A percentile compares a stretch with the other conserved stretches of the same genome.
Conservation (phyloP, 2,888 invertebrate genomes). For the Timandra comae region DNA sequence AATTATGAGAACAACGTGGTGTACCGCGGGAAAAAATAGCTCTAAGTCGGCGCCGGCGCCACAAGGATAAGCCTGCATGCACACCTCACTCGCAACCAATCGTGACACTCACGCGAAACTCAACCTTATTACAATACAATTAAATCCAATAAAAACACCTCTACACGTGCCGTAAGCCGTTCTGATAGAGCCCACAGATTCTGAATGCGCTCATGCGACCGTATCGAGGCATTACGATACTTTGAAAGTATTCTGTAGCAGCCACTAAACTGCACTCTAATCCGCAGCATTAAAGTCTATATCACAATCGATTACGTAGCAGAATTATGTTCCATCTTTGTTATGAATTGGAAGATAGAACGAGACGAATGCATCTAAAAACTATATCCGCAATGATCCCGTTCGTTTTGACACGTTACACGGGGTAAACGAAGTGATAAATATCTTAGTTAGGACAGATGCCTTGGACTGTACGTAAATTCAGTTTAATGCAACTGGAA, state of each 20-base stretch:
- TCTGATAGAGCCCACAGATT: conserved; percentile 31
- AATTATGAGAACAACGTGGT: conserved; percentile 61
- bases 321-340: conserved; percentile 37
- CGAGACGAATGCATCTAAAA: conserved; percentile 44
- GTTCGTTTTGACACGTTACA: conserved; percentile 65
- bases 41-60: conserved; percentile 73
- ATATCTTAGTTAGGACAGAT: conserved; percentile 57
- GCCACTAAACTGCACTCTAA: conserved; percentile 54
- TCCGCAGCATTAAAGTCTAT: conserved; percentile 43
- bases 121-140: conserved; percentile 26
- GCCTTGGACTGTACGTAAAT: conserved; percentile 38
- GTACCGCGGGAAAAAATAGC: conserved; percentile 67
- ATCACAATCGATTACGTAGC: conserved; percentile 33
- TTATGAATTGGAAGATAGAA: conserved; percentile 37
- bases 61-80: conserved; percentile 62
- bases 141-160: conserved; percentile 28
- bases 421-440: conserved; percentile 56
- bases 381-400: conserved; percentile 59
- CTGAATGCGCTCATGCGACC: conserved; percentile 73
- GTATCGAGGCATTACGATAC: conserved; percentile 71
- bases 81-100: conserved; percentile 40
- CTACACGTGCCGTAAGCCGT: conserved; percentile 35
- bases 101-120: conserved; percentile 24
- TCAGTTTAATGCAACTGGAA: conserved; percentile 38
- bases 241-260: conserved; percentile 54